A percentile compares a stretch with the other conserved stretches of the same genome.
Conservation (phyloP, 1,140 invertebrate genomes). For the Leguminivora glycinivorella region DNA sequence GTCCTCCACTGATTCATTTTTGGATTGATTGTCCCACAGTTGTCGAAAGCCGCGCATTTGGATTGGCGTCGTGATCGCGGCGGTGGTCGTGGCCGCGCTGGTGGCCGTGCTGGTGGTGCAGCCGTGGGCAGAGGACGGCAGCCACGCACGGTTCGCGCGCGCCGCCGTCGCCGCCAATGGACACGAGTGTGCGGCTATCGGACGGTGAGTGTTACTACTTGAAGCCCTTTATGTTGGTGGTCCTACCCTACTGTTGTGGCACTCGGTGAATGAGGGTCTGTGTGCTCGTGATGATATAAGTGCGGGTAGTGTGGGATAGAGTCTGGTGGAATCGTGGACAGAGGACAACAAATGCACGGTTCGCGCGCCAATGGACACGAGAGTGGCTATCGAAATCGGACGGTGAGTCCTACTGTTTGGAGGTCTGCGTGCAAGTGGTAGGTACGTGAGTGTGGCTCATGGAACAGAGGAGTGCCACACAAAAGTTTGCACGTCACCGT, state of each 20-base stretch:
- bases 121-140: slow-evolving; percentile 64
- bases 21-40: background rate
- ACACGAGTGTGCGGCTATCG: slow-evolving; percentile 86
- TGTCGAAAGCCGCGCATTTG: slow-evolving; percentile 47
- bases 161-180: slow-evolving; percentile 91
- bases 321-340: slow-evolving; percentile 69
- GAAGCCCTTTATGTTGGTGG: no score
- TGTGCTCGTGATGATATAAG: no score
- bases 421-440: no score
- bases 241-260: no score
- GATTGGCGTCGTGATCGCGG: slow-evolving; percentile 61
- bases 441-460: no score
- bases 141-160: slow-evolving; percentile 76
- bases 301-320: no score
- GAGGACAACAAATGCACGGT: slow-evolving; percentile 68
- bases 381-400: slow-evolving; percentile 88
- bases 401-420: slow-evolving; percentile 44
- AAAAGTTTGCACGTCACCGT: no score
- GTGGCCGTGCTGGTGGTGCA: slow-evolving; percentile 68
- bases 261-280: no score
- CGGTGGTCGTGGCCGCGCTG: slow-evolving; percentile 60
- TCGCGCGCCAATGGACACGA: slow-evolving; percentile 84
- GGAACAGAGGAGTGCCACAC: slow-evolving; percentile 51
- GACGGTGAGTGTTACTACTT: slow-evolving; percentile 78
- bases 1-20: no score